These are phyloP conservation scores for Chironomus tentans DNA, from an alignment of 2,888 invertebrate species.

Conservation along the genomic window DNA sequence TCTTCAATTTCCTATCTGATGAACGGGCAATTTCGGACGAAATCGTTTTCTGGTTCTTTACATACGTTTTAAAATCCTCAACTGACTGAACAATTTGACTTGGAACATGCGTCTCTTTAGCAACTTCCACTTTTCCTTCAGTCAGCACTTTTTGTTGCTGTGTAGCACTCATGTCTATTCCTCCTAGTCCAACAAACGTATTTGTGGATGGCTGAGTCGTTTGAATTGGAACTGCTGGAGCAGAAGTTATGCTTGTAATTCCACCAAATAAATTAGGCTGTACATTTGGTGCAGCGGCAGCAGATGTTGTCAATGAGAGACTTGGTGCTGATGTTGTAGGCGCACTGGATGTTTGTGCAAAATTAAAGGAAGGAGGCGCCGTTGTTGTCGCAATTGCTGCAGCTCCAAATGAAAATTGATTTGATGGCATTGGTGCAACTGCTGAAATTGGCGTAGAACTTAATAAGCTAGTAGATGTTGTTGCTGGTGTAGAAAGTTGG, in stretches of 20 bases:
- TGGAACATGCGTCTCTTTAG: slow-evolving; percentile 49
- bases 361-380: neutral
- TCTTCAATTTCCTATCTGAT: slow-evolving; percentile 42
- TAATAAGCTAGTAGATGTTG: neutral
- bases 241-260: too few species aligned
- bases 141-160: slow-evolving; percentile 37
- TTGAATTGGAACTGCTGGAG: neutral
- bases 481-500: neutral
- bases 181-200: slow-evolving; percentile 37
- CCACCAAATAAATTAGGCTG: too few species aligned
- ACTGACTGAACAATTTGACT: slow-evolving; percentile 69
- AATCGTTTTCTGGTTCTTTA: slow-evolving; percentile 74
- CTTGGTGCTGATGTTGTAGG: slow-evolving; percentile 34
- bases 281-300: slow-evolving; percentile 28
- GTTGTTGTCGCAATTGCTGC: neutral
- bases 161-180: slow-evolving; percentile 38
- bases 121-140: slow-evolving; percentile 39
- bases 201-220: slow-evolving; percentile 13
- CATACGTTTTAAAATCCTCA: slow-evolving; percentile 70
- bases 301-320: slow-evolving; percentile 34
- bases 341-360: neutral
- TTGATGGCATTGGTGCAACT: neutral
- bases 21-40: slow-evolving; percentile 73
- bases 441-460: neutral
- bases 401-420: neutral